phyloP scores from a whole-genome alignment of 2,888 invertebrate species.

The Xanthorhoe designata region DNA sequence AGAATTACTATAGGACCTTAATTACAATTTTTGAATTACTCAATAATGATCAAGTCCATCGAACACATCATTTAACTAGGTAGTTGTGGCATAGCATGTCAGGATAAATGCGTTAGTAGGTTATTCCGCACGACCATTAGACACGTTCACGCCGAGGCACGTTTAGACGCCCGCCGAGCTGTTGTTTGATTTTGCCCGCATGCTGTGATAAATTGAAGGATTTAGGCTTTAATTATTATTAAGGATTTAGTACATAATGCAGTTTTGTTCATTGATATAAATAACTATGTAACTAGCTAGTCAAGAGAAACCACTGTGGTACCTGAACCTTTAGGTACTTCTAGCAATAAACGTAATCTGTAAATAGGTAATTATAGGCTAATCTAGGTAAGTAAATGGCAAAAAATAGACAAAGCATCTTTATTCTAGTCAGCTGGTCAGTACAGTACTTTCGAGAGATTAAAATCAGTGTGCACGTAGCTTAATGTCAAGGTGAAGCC shows the following conservation, averaged over 20 bases:
- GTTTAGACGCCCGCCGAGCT: neutral
- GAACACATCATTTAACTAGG: slow-evolving; percentile 8
- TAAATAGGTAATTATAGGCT: too few relatives aligned
- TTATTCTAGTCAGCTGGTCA: slow-evolving; percentile 16
- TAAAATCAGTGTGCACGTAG: slow-evolving; percentile 43
- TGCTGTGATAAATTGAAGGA: neutral
- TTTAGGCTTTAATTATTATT: too few relatives aligned
- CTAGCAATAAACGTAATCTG: too few relatives aligned
- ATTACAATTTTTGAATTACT: neutral
- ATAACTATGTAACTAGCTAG: too few relatives aligned
- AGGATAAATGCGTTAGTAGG: slow-evolving; percentile 21
- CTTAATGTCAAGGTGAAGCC: slow-evolving; percentile 59
- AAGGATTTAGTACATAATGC: too few relatives aligned
- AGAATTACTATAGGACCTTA: too few relatives aligned
- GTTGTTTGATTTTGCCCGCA: neutral
- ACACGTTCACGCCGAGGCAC: slow-evolving; percentile 18
- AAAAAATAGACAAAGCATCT: neutral
- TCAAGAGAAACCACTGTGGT: too few relatives aligned
- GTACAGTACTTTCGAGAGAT: slow-evolving; percentile 40
- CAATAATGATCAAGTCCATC: neutral
- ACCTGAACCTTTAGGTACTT: too few relatives aligned
- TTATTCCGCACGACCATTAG: slow-evolving; percentile 21
- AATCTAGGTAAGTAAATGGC: too few relatives aligned
- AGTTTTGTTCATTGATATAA: too few relatives aligned
- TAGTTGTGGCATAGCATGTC: too few relatives aligned